A percentile compares a stretch with the other conserved stretches of the same genome.
Evolutionary conservation across 1,140 invertebrate species (phyloP).

Genomic region (Fopius arisanus): DNA sequence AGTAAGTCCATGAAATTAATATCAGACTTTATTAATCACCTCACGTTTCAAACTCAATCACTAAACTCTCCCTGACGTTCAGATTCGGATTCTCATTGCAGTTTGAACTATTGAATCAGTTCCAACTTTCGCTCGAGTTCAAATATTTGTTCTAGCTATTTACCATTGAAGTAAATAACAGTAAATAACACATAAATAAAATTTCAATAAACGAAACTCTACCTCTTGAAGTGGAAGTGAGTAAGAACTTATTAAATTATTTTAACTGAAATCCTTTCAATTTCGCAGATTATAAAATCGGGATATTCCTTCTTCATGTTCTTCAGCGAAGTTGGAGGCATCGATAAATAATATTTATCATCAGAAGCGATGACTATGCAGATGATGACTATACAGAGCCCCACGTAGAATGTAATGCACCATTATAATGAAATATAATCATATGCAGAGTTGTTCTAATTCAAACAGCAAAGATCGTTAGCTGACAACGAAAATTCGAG

Average conservation of each 20-base stretch:
- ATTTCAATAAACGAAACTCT: no score
- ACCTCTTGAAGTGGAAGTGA: no score
- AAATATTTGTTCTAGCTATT: no score
- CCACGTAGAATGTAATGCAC: not conserved
- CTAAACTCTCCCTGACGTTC: no score
- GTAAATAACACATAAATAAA: no score
- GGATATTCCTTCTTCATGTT: conserved; percentile 26
- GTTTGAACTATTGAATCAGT: no score
- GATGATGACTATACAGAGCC: not conserved
- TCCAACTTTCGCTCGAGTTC: no score
- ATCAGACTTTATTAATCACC: not conserved
- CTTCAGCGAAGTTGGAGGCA: conserved; percentile 6
- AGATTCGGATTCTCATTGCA: no score
- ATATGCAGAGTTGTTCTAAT: not conserved
- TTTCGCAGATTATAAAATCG: conserved; percentile 19
- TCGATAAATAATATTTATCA: not conserved
- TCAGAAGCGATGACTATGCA: not conserved
- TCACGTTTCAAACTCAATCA: no score
- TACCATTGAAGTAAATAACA: no score
- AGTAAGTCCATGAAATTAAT: conserved; percentile 20
- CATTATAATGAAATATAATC: not conserved
- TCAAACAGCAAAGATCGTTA: not conserved
- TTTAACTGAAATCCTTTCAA: not conserved
- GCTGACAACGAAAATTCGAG: not conserved
- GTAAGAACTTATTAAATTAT: no score